Base-by-base conservation (phyloP, 2,797 vertebrate genomes). In the Platalea minor region DNA sequence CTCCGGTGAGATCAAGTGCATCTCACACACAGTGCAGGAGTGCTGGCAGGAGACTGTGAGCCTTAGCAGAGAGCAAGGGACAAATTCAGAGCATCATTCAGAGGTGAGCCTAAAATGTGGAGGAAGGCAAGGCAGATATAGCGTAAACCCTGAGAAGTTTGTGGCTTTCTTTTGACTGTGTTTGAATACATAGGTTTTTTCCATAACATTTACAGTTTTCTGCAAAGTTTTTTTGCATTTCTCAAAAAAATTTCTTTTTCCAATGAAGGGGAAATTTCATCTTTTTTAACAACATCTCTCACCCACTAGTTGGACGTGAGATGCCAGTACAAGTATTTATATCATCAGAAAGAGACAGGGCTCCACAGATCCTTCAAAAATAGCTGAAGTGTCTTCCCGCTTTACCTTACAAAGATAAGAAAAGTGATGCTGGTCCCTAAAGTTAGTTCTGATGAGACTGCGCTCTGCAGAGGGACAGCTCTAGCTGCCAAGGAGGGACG, bases 231-330 rank as follows among this genome's bases (percentile, higher is more conserved):
- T 63, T 67, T 65, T 63, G 7, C 21, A 15, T 39, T 94, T 81
- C 41, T 68, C 45, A 56, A 35, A 75, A 26, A 11, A 10, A 11
- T 17, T 2, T 3, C 56, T 70, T 78, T 78, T 83, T 16, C 3
- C 11, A 17, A 1, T 2, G 2, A 59, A 41, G 25, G 7, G 6
- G 1, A 33, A 64, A 72, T 63, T 23, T 48, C 1, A 0, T 29
- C 3, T 45, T 63, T 73, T 85, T 86, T 64, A 11, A 21, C 13
- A 11, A 31, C 45, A 51, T 54, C 7, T 78, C 35, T 78, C 35
- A 43, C 11, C 16, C 7, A 21, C 26, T 31, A 46, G 26, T 7
- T 54, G 39, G 33, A 35, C 2, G 2, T 69, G 48, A 92, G 50
- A 56, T 53, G 20, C 19, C 69, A 63, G 41, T 37, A 23, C 20